Percentiles rank a stretch among this genome's conserved stretches.
Evolutionary conservation across 2,113 vertebrate genomes (phyloP).

Genomic region (Seriola aureovittata): DNA sequence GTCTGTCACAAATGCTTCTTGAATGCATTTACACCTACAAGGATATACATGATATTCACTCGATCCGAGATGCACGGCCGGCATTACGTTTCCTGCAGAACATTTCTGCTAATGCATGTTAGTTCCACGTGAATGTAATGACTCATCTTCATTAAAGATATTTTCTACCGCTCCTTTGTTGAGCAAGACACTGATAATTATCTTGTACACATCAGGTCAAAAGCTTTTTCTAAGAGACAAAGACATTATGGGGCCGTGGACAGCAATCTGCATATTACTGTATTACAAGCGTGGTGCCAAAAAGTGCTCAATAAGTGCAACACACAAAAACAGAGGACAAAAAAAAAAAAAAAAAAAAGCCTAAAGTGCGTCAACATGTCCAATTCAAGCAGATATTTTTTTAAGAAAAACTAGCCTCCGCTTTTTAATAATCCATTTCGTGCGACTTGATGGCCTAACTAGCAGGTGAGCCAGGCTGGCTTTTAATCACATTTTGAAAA

Average conservation of each 20-base stretch:
- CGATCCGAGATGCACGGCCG: too few relatives aligned
- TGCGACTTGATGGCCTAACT: constrained; percentile 13
- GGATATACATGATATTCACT: too few relatives aligned
- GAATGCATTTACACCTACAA: too few relatives aligned
- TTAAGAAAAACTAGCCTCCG: constrained; percentile 8
- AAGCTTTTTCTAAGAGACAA: constrained; percentile 41
- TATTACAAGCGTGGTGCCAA: constrained; percentile 1
- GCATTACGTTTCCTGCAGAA: background rate
- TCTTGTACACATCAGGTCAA: constrained; percentile 32
- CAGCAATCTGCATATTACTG: constrained; percentile 17
- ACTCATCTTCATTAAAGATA: constrained; percentile 11
- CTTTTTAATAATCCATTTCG: constrained; percentile 36
- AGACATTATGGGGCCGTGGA: constrained; percentile 7
- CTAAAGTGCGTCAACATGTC: constrained; percentile 2
- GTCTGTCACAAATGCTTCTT: too few relatives aligned
- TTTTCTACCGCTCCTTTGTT: constrained; percentile 20
- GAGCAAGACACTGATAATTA: constrained; percentile 53
- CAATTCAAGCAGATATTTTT: constrained; percentile 1
- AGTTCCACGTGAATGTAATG: background rate
- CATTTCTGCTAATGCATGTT: background rate
- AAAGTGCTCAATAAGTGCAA: constrained; percentile 36
- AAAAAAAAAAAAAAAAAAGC: constrained; percentile 12
- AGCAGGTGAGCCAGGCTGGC: background rate
- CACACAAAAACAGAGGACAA: constrained; percentile 23
- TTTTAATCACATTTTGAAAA: constrained; percentile 39